Percentiles rank a stretch among this genome's conserved stretches.
Conservation (phyloP, 2,113 vertebrate species). For the Myotis davidii region DNA sequence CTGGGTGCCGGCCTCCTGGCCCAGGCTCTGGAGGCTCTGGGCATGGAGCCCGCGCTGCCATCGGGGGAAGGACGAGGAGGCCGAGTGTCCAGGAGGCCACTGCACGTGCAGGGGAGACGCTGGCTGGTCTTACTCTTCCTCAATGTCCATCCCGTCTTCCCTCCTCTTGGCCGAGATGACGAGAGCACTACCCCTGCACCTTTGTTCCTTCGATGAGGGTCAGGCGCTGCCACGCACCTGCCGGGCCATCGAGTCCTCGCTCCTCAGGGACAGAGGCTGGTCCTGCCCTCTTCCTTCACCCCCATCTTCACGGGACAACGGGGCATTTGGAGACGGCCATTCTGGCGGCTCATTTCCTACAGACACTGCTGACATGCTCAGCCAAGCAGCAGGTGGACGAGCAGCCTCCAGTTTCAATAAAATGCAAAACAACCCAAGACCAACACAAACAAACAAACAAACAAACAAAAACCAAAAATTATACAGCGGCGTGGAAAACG, state of each 20-base stretch:
- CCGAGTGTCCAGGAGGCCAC: neutral
- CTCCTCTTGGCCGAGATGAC: slow-evolving; percentile 3
- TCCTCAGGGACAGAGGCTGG: neutral
- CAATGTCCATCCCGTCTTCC: neutral
- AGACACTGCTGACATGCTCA: neutral
- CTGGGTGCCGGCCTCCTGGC: slow-evolving; percentile 73
- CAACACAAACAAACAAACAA: too few relatives aligned
- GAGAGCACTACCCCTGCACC: slow-evolving; percentile 50
- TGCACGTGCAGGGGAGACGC: slow-evolving; percentile 13
- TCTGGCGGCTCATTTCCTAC: neutral
- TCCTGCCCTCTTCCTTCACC: neutral
- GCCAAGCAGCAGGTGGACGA: neutral
- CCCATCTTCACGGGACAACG: neutral
- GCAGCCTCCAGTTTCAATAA: neutral
- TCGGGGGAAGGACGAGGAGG: slow-evolving; percentile 59
- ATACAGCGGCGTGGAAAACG: neutral
- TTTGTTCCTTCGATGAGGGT: slow-evolving; percentile 57
- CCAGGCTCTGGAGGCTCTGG: slow-evolving; percentile 66
- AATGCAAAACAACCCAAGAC: neutral
- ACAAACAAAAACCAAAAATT: neutral
- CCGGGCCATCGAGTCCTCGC: neutral
- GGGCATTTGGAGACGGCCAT: neutral
- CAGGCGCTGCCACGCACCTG: slow-evolving; percentile 26
- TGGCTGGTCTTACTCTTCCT: slow-evolving; percentile 25
- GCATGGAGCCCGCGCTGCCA: slow-evolving; percentile 76